Evolutionary conservation across 1,140 invertebrate species (phyloP), one percentile per base, ranked within the genome.

Genomic region (Harlomillsia oculata): DNA sequence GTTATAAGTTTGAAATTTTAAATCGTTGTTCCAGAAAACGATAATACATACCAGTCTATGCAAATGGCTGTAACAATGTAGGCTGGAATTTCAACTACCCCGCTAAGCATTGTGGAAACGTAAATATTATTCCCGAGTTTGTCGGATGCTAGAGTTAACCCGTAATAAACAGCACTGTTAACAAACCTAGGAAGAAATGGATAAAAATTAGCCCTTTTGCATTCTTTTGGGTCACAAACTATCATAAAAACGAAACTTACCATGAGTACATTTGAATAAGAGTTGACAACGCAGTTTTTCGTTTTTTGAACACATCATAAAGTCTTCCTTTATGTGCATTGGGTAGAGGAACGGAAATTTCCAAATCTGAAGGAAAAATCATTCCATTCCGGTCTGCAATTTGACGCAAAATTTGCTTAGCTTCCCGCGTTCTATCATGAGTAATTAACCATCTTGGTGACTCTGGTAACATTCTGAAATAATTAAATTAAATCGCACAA

Each of bases 61-160:
- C 60, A 34, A 29, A 65, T 13, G 8, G 60, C 56, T 9, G 60
- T 58, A 8, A 62, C 8, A 5, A 65, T 16, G 30, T 65, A 65
- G 1, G 64, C 64, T 25, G 64, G 64, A 21, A 65, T 32, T 40
- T 65, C 64, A 4, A 65, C 64, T 9, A 56, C n/a, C 9, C 63
- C 62, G 28, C 53, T 62, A 4, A 65, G 29, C n/a, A 49, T 32
- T 39, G 57, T 62, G 9, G 43, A 41, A 16, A 53, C 21, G 54
- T 62, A 65, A 28, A 65, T 52, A 46, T 57, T 62, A 8, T 13
- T 44, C 9, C 63, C 63, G 5, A 65, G 40, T n/a, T 48, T 26
- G 16, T 55, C 59, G 16, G 56, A 41, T 8, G 56, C 56, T 8
- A 65, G 43, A 20, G 64, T 65, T 5, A 65, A 30, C 1, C 57